These are phyloP conservation scores for Todiramphus chloris DNA, from an alignment of 2,113 vertebrate genomes.

Conservation along the genomic window DNA sequence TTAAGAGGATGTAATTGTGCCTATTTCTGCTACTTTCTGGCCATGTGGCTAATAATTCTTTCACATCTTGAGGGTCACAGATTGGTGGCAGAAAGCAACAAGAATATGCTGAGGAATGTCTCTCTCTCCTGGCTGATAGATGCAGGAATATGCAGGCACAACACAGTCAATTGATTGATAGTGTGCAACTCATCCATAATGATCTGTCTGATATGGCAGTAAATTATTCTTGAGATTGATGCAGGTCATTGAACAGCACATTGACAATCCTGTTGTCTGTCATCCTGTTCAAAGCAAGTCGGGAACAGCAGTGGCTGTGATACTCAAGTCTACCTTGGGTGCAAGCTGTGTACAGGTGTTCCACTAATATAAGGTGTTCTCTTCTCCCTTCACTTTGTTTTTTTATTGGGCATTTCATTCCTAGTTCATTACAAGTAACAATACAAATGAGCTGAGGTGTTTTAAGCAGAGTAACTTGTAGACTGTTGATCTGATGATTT, in stretches of 20 bases:
- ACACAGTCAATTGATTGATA: constrained; percentile 67
- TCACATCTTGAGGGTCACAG: not conserved
- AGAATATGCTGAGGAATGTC: constrained; percentile 28
- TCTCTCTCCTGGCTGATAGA: constrained; percentile 58
- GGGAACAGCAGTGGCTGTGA: constrained; percentile 23
- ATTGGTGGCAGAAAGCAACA: constrained; percentile 40
- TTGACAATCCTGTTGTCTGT: constrained; percentile 69
- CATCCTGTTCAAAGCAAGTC: constrained; percentile 45
- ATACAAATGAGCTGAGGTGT: not conserved
- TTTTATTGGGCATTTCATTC: not conserved
- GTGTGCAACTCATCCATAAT: constrained; percentile 64
- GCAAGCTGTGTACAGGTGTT: not conserved
- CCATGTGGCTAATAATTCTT: constrained; percentile 30
- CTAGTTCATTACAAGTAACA: not conserved
- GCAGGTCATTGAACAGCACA: constrained; percentile 71
- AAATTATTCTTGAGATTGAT: constrained; percentile 75
- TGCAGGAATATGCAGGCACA: constrained; percentile 71
- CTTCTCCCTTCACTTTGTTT: not conserved
- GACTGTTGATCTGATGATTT: not conserved
- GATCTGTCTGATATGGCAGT: constrained; percentile 71
- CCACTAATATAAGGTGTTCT: not conserved
- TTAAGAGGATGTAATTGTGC: not conserved
- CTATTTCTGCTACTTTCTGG: not conserved
- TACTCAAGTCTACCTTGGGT: not conserved
- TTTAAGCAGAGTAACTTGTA: not conserved